phyloP scores from a whole-genome alignment of 1,140 invertebrate species.

The Zaprionus lachaisei region DNA sequence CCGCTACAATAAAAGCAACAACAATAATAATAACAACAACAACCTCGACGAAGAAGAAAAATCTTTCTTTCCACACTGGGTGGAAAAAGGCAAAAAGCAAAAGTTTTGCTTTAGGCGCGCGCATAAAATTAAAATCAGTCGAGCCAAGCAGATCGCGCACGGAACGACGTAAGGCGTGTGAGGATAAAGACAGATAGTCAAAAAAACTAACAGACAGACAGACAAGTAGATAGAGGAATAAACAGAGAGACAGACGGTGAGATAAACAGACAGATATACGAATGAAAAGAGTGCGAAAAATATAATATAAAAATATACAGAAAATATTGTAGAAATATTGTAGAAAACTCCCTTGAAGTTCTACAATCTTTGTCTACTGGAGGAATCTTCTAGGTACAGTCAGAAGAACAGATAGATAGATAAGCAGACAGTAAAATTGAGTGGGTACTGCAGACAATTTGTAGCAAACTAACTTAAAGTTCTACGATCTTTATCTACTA shows the following conservation, averaged over 20 bases:
- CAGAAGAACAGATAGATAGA: too few relatives aligned
- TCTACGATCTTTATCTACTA: too few relatives aligned
- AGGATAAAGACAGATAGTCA: background rate
- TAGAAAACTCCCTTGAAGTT: too few relatives aligned
- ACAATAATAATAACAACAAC: slow-evolving; percentile 16
- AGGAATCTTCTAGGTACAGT: too few relatives aligned
- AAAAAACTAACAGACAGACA: background rate
- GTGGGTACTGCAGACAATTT: too few relatives aligned
- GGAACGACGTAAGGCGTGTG: slow-evolving; percentile 54
- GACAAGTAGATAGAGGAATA: background rate
- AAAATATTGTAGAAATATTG: background rate
- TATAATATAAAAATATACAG: too few relatives aligned
- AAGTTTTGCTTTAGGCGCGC: slow-evolving; percentile 74
- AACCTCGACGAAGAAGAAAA: slow-evolving; percentile 30
- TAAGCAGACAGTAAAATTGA: too few relatives aligned
- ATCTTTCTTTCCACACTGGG: slow-evolving; percentile 33
- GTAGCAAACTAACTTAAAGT: background rate
- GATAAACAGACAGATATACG: background rate
- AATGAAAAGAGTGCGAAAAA: background rate
- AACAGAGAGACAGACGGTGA: background rate
- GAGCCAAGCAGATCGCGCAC: slow-evolving; percentile 72
- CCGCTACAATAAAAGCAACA: slow-evolving; percentile 9
- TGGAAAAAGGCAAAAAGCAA: slow-evolving; percentile 70
- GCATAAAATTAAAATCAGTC: slow-evolving; percentile 84
- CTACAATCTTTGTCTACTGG: too few relatives aligned